Base-by-base conservation (phyloP, 2,888 invertebrate species). In the Eupithecia centaureata region DNA sequence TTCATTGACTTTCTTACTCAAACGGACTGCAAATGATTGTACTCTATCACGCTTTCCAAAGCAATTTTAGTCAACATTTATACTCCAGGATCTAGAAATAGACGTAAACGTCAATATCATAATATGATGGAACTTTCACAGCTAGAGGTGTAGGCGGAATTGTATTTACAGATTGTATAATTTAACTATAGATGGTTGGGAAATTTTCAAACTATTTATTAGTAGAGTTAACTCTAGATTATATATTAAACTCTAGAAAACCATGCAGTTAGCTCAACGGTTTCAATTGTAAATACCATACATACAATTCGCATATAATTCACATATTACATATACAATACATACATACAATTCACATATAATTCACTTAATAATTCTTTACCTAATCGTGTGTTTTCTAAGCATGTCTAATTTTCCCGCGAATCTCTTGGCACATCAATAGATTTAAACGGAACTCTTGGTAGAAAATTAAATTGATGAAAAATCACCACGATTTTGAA, bases 71-170 rank as follows among this genome's bases (percentile, higher is more conserved):
- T 47, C 47, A 22, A 12, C 47, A 22, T 47, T 47, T 47, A 47
- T 47, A 22, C 22, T 42, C 28, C 56, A 60, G 60, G 47, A 64
- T 64, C 61, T 61, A 15, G 47, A 61, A 35, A 59, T 22, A 68
- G 63, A 68, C 68, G 47, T 64, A 64, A 68, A 63, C 61, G 64
- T 57, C 52, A 15, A 60, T 57, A 33, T 62, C 27, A 22, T 56
- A 57, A 57, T 67, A 52, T 58, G 61, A 67, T 35, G 33, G 56
- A 32, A 57, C 67, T 64, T 64, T 68, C 68, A 51, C 68, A 54
- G 51, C 15, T 5, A 12, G 42, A 42, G 1, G 42, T 47, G 22
- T 47, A 22, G 47, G 22, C 22, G 22, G 47, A 0, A 42, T 8
- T 42, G 42, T 8, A n/a, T n/a, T n/a, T n/a, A 42, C 42, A 47